Conservation (phyloP, 2,113 vertebrate genomes). For the Alces alces region DNA sequence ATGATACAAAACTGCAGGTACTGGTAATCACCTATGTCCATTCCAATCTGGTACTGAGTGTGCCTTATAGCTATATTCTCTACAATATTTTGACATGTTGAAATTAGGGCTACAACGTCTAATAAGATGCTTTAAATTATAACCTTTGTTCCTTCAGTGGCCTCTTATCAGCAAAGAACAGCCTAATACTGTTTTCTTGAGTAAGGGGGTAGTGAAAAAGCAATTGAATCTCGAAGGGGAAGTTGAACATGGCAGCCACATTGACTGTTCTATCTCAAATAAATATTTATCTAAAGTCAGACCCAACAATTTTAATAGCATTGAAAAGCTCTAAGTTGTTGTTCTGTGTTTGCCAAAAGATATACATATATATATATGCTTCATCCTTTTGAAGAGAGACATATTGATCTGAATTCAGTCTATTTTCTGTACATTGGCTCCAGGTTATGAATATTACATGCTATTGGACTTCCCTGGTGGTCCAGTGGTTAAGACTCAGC, state of each 20-base stretch:
- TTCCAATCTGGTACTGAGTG: neutral
- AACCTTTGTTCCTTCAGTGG: neutral
- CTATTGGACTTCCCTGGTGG: neutral
- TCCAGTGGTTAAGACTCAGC: neutral
- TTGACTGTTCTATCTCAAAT: neutral
- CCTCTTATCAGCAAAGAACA: neutral
- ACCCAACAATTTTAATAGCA: neutral
- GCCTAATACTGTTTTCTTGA: neutral
- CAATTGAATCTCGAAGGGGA: neutral
- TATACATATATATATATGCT: neutral
- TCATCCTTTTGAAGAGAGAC: neutral
- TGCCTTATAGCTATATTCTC: neutral
- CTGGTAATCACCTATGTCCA: neutral
- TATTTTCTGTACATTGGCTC: neutral
- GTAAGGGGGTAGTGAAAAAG: neutral
- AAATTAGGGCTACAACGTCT: neutral
- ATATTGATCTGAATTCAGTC: conserved; percentile 3
- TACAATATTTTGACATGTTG: neutral
- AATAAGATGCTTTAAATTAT: neutral
- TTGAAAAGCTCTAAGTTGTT: neutral
- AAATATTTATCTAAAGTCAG: neutral
- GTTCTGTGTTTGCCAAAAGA: neutral
- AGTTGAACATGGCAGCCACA: neutral
- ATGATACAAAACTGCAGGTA: neutral
- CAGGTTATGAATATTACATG: neutral